Conservation (phyloP, 2,113 vertebrate genomes). For the Tauraco erythrolophus region DNA sequence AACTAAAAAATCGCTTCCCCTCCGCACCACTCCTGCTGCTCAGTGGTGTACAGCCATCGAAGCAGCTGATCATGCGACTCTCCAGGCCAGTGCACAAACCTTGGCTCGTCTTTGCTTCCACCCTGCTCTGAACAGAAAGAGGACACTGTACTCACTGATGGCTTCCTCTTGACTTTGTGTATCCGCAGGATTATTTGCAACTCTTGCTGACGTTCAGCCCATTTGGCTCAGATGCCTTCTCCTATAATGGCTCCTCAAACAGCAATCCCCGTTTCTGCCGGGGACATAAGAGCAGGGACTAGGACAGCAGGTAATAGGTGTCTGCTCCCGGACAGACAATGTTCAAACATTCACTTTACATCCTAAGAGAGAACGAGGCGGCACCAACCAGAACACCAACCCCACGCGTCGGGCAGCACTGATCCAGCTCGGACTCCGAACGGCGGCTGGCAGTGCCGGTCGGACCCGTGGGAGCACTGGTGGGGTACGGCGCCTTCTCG, state of each 20-base stretch:
- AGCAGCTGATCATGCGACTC: neutral
- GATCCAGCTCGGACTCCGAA: neutral
- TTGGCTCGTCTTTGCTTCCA: neutral
- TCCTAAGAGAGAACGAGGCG: neutral
- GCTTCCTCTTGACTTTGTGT: neutral
- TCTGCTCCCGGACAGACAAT: neutral
- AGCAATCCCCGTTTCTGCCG: neutral
- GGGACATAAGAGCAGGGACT: neutral
- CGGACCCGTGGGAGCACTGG: fast-evolving
- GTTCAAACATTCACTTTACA: neutral
- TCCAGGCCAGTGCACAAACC: neutral
- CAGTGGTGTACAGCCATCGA: neutral
- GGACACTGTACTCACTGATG: fast-evolving
- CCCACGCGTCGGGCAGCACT: fast-evolving
- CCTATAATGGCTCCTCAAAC: neutral
- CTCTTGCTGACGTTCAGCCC: neutral
- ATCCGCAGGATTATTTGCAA: neutral
- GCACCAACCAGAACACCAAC: neutral
- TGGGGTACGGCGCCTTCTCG: fast-evolving
- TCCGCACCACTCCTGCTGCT: fast-evolving
- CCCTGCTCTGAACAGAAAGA: neutral
- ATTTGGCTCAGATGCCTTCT: neutral
- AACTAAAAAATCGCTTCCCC: neutral
- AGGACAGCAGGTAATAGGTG: neutral
- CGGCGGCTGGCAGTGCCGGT: neutral